A percentile compares a stretch with the other conserved stretches of the same genome.
phyloP scores from a whole-genome alignment of 2,113 vertebrate genomes.

The Cariama cristata region DNA sequence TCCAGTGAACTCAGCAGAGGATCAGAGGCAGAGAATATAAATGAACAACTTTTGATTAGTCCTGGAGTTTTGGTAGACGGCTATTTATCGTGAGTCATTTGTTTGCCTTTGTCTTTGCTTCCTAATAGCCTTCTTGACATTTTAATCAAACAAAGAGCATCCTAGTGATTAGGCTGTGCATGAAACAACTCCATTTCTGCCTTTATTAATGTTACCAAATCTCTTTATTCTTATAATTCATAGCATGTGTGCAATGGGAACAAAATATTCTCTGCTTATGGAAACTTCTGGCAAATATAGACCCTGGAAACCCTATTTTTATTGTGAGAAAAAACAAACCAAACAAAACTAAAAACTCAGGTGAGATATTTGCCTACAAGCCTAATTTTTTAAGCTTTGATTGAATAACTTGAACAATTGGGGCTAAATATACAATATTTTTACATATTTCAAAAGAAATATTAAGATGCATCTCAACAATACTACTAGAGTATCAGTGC shows the following conservation, averaged over 20 bases:
- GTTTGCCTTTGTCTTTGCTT: constrained; percentile 1
- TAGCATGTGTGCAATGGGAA: background rate
- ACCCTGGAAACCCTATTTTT: background rate
- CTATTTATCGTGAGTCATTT: background rate
- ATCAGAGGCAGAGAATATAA: background rate
- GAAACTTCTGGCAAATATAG: background rate
- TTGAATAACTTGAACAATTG: background rate
- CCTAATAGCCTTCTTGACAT: constrained; percentile 30
- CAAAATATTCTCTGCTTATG: background rate
- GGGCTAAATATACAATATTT: background rate
- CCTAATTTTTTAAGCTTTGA: background rate
- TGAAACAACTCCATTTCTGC: background rate
- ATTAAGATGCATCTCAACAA: background rate
- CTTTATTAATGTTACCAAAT: background rate
- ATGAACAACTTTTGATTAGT: background rate
- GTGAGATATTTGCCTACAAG: background rate
- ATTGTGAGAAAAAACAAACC: background rate
- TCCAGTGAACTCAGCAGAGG: background rate
- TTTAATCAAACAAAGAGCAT: constrained; percentile 53
- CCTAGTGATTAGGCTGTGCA: background rate
- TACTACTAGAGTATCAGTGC: background rate
- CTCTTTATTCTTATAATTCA: background rate
- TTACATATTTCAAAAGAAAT: background rate
- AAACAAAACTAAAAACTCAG: background rate
- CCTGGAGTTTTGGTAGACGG: background rate